Base-by-base conservation (phyloP, 2,888 invertebrate genomes). In the Drosophila flavopinicola region DNA sequence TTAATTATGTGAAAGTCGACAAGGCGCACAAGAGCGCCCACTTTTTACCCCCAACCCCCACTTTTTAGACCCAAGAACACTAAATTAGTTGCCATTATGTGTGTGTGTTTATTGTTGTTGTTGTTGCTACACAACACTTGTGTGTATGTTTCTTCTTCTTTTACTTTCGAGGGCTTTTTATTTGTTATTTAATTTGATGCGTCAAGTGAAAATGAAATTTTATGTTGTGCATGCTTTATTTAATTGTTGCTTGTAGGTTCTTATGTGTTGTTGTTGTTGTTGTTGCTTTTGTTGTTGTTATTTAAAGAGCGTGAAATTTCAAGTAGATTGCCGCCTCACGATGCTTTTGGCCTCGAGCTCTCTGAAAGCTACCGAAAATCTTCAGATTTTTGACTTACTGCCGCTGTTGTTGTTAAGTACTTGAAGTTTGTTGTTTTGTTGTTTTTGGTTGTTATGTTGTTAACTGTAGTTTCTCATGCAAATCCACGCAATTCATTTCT, bases 251-350 rank as follows among this genome's bases (percentile, higher is more conserved):
- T 69, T 49, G 47, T 59, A 51, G 44, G 66, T 75, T 70, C 68
- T 73, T 64, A 56, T 65, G 39, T 51, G 66, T 38, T 67, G 41
- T 9, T 47, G 27, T 6, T 53, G 64, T 9, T 64, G 52, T 11
- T 29, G 44, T 41, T 64, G 49, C 32, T 29, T 11, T 57, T 69
- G 63, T 58, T 73, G 74, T 63, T 78, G 76, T 58, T 71, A 66
- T 77, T 78, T 84, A 78, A 84, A 80, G 78, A 78, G 78, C 84
- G 78, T 84, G 76, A 84, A 85, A 84, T 78, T 72, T 85, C 69
- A 78, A 84, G 82, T 80, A 75, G 84, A 66, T 79, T 75, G 78
- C 63, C 65, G 66, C 74, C 83, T 68, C 77, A 73, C 75, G 77
- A 69, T 58, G 65, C 66, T 74, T 71, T n/a, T n/a, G n/a, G 61